A percentile compares a stretch with the other conserved stretches of the same genome.
These are phyloP conservation scores for Drosophila suboccidentalis DNA, from an alignment of 2,888 invertebrate species.

Conservation along the genomic window DNA sequence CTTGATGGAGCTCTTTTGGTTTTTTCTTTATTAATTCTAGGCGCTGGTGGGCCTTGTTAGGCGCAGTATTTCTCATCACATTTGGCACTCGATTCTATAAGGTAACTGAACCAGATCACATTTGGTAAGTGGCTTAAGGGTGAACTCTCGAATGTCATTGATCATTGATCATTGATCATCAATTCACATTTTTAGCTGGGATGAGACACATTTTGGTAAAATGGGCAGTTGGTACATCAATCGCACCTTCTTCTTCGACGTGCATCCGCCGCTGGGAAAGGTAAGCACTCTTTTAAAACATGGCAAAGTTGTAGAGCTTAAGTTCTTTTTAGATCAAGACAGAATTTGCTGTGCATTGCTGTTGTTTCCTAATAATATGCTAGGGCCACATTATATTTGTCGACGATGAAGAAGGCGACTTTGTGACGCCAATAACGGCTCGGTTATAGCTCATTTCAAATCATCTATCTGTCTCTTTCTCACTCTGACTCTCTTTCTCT, in stretches of 20 bases:
- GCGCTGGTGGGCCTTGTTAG: slow-evolving; percentile 90
- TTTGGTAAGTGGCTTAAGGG: slow-evolving; percentile 89
- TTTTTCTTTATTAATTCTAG: slow-evolving; percentile 48
- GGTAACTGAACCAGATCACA: slow-evolving; percentile 96
- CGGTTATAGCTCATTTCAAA: no score
- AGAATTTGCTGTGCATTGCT: no score
- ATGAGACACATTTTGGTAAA: slow-evolving; percentile 99
- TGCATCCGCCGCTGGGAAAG: slow-evolving; percentile 98
- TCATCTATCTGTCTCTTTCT: neutral
- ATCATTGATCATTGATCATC: no score
- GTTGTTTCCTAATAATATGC: no score
- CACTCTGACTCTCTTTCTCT: slow-evolving; percentile 66
- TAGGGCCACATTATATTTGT: no score
- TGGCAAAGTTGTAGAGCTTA: no score
- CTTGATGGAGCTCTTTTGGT: slow-evolving; percentile 18
- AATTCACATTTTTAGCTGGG: slow-evolving; percentile 89
- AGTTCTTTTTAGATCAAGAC: no score
- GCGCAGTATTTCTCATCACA: slow-evolving; percentile 89
- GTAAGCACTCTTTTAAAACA: slow-evolving; percentile 85
- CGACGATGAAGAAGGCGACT: no score
- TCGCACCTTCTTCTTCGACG: slow-evolving; percentile 98
- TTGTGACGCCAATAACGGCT: no score
- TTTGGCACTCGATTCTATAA: slow-evolving; percentile 93
- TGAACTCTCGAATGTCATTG: neutral
- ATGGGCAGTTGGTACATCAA: slow-evolving; percentile 99